Evolutionary conservation across 53 echinoderm and acorn worm genomes (phyloP).

Genomic region (Zoroaster sp.): DNA sequence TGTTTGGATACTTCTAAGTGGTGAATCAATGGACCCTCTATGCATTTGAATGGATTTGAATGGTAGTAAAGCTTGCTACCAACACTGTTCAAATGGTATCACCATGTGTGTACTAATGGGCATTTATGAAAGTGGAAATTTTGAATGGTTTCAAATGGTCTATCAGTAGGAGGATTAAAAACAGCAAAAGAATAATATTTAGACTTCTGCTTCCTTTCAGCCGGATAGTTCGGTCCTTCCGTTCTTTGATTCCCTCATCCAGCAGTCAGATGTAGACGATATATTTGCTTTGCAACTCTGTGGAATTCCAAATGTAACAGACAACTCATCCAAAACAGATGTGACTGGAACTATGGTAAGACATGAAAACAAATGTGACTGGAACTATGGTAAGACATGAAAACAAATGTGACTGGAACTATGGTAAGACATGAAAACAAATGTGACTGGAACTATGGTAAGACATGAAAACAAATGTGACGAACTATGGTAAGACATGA

Average conservation of each 20-base stretch:
- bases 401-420: no score
- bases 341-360: constrained; percentile 69
- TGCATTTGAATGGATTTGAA: not conserved
- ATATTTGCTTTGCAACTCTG: constrained; percentile 91
- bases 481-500: not conserved
- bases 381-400: no score
- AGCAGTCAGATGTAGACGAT: constrained; percentile 55
- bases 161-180: no score
- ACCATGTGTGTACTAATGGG: not conserved
- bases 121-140: not conserved
- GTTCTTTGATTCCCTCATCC: constrained; percentile 76
- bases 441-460: no score
- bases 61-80: not conserved
- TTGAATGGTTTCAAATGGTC: not conserved
- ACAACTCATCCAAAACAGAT: not conserved
- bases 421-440: no score
- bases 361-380: no score
- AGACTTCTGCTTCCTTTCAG: no score
- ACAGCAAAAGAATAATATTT: no score
- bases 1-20: no score
- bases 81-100: not conserved
- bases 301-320: constrained; percentile 21
- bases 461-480: no score
- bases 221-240: constrained; percentile 76
- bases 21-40: no score